These are phyloP conservation scores for Oncorhynchus mykiss DNA, from an alignment of 2,113 vertebrate species.

Conservation along the genomic window DNA sequence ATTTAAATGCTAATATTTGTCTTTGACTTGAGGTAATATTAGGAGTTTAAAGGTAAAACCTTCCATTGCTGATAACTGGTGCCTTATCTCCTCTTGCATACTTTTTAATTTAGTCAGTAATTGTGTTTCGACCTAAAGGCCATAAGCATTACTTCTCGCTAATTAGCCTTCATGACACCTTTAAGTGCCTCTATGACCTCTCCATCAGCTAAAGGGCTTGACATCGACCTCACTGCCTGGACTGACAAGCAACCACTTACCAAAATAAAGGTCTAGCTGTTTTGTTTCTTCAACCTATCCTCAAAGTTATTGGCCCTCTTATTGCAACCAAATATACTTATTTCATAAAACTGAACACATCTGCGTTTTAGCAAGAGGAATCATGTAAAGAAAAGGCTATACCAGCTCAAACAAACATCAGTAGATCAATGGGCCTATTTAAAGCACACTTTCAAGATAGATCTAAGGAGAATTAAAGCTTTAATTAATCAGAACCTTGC, in stretches of 20 bases:
- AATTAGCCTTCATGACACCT: slow-evolving; percentile 65
- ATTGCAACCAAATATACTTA: too few relatives aligned
- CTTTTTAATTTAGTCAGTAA: slow-evolving; percentile 45
- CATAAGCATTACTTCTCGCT: slow-evolving; percentile 50
- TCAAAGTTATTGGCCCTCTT: too few relatives aligned
- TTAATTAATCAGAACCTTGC: slow-evolving; percentile 62
- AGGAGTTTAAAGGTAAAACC: background rate
- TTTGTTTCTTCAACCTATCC: background rate
- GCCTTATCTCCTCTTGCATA: slow-evolving; percentile 47
- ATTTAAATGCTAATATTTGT: background rate
- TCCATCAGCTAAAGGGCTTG: slow-evolving; percentile 45
- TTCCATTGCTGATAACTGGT: background rate
- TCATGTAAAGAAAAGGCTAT: too few relatives aligned
- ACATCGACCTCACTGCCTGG: slow-evolving; percentile 51
- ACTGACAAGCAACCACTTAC: slow-evolving; percentile 16
- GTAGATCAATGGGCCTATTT: slow-evolving; percentile 41
- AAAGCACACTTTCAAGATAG: slow-evolving; percentile 58
- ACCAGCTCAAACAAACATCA: background rate
- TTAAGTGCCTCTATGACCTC: slow-evolving; percentile 52
- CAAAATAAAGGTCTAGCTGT: background rate
- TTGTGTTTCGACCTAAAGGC: slow-evolving; percentile 50
- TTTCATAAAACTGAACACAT: too few relatives aligned
- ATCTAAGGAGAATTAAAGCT: slow-evolving; percentile 60
- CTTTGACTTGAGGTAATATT: background rate
- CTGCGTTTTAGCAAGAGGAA: too few relatives aligned